phyloP scores from a whole-genome alignment of 2,888 invertebrate species.

The Melanophora roralis region DNA sequence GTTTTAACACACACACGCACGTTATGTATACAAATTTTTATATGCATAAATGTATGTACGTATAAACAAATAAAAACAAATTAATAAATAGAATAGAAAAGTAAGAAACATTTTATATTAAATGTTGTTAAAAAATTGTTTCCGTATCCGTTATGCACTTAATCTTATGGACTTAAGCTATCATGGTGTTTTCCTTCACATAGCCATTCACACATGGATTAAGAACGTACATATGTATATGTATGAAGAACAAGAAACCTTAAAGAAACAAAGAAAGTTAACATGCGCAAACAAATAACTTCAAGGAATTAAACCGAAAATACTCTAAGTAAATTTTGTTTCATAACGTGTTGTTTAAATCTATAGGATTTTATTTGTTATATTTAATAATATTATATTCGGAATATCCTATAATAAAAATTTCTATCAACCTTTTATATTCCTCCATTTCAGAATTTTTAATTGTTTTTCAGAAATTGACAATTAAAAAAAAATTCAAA shows the following conservation, averaged over 20 bases:
- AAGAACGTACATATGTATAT: slow-evolving; percentile 24
- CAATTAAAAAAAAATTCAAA: no score
- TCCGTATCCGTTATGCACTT: slow-evolving; percentile 64
- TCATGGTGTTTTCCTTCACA: no score
- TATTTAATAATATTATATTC: no score
- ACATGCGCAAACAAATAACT: slow-evolving; percentile 40
- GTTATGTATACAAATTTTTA: neutral
- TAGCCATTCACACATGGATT: slow-evolving; percentile 2
- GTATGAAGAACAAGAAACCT: slow-evolving; percentile 16
- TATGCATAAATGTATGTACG: neutral
- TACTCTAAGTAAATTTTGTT: no score
- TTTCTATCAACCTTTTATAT: no score
- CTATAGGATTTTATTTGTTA: no score
- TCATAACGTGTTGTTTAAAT: no score
- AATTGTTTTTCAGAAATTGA: no score
- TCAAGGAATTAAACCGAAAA: neutral
- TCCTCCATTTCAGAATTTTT: no score
- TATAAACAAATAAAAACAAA: neutral
- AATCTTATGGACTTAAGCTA: slow-evolving; percentile 56
- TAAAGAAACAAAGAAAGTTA: slow-evolving; percentile 35
- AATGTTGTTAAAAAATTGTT: slow-evolving; percentile 62
- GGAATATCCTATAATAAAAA: no score
- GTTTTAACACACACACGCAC: neutral
- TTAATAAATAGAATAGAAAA: neutral
- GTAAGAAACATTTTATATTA: slow-evolving; percentile 40